Base-by-base conservation (phyloP, 2,888 invertebrate species). In the Plagodis dolabraria region DNA sequence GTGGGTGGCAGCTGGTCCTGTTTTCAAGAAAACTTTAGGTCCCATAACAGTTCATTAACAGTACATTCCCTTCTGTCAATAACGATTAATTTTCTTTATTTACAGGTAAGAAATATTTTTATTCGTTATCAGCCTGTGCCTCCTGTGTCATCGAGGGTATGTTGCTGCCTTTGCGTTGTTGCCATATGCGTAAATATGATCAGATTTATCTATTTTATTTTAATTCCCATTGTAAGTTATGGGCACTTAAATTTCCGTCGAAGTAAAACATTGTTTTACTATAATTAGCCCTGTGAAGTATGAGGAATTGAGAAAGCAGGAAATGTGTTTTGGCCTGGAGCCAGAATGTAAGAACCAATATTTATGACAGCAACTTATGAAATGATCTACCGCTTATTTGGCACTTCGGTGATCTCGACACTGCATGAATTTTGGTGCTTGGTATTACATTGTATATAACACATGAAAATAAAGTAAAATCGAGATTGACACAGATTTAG, bases 311-410 rank as follows among this genome's bases (percentile, higher is more conserved):
- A 36, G 57, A 59, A 60, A 63, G 61, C 57, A 56, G 53, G 66
- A 61, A 65, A 61, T 44, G 54, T 60, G 59, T 60, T 60, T 63
- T 67, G 66, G 68, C 63, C 47, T 44, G 51, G 47, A 57, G 65
- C 66, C 68, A 70, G 59, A 60, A 22, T 54, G 40, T 47, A 46
- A 51, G 46, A 48, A 47, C 55, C 38, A 40, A 56, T 45, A 65
- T 58, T 67, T 51, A 53, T 12, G 49, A 61, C 22, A 35, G 33
- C 50, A 33, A 36, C 50, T 59, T 60, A 51, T 51, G 43, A 43
- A 60, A 60, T 60, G 43, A 51, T 48, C 35, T 47, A 11, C 47
- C 12, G 11, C 46, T 46, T 53, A 58, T 45, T 53, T 53, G 38
- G 12, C 10, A 22, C 22, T 22, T 22, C 22, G 4, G 22, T 22